A percentile compares a stretch with the other conserved stretches of the same genome.
Conservation (phyloP, 2,888 invertebrate genomes). For the Pemphredon lugubris region DNA sequence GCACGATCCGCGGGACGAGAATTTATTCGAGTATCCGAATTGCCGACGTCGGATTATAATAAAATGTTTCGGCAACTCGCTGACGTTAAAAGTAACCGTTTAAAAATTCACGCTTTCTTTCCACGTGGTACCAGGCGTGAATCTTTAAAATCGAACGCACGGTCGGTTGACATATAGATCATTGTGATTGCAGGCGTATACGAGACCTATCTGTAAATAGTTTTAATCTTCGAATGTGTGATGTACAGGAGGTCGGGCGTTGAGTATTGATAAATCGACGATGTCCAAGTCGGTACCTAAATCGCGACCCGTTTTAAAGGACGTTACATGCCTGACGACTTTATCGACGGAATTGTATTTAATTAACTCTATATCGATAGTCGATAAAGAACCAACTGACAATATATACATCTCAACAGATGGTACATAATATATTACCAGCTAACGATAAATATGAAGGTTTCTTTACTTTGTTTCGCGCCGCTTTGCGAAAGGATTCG, state of each 20-base stretch:
- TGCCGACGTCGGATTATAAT: conserved; percentile 26
- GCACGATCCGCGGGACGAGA: not conserved
- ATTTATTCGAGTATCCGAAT: not conserved
- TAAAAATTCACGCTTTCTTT: conserved; percentile 12
- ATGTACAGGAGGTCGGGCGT: conserved; percentile 64
- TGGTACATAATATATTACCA: not conserved
- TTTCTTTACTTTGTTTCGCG: too few species aligned
- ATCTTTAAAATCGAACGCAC: conserved; percentile 33
- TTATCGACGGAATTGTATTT: conserved; percentile 6
- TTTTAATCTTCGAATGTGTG: conserved; percentile 61
- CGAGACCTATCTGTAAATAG: conserved; percentile 80
- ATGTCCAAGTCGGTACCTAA: not conserved
- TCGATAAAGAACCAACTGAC: not conserved
- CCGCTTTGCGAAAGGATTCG: not conserved
- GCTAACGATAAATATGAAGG: not conserved
- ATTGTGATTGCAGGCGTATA: conserved; percentile 81
- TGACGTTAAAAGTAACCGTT: conserved; percentile 10
- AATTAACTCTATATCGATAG: not conserved
- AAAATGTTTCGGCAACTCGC: conserved; percentile 17
- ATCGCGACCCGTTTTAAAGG: not conserved
- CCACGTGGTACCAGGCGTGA: conserved; percentile 2
- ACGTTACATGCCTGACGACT: not conserved
- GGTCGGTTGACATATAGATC: conserved; percentile 59
- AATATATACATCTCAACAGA: not conserved
- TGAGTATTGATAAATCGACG: conserved; percentile 47